Base-by-base conservation (phyloP, 2,113 vertebrate genomes). In the Salvelinus sp. region DNA sequence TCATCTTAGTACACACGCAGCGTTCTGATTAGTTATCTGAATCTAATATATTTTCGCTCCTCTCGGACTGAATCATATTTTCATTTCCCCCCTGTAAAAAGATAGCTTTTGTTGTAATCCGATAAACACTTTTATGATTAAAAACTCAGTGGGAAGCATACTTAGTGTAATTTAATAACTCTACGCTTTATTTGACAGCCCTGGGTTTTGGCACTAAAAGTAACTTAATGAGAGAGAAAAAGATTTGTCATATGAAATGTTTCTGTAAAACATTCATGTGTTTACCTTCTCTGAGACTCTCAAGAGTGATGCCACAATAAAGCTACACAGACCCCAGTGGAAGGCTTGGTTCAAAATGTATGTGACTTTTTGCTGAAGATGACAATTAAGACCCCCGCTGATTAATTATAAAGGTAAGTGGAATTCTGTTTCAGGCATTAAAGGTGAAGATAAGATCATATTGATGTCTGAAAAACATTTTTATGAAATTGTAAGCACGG, bases 321-420 rank as follows among this genome's bases (percentile, higher is more conserved):
- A 14, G 70, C 54, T 66, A 66, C 65, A 73, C 57, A 33, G 58
- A 16, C 23, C 25, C 25, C 75, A 12, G 38, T 70, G 38, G 58
- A 76, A 22, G 57, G 27, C 54, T 60, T 20, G 28, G 20, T 66
- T 28, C 14, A 2, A 27, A 67, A 57, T 44, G 10, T 22, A 67
- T 54, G 47, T 18, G 22, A 27, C 38, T 44, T 5, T 16, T 28
- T 16, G 18, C 47, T 22, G 27, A 38, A 54, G 72, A 79, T 79
- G 76, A 79, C 68, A 62, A 83, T 72, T 71, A 69, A 72, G 33
- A 73, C 70, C 63, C 69, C 78, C 57, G 63, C 63, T 78, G 79
- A 76, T 83, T 83, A 72, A 78, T 80, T 83, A 78, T 80, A 66
- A 75, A 83, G 63, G 69, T 76, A 79, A 69, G 66, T 65, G 73